These are phyloP conservation scores for Syngnathus rostellatus DNA, from an alignment of 2,797 vertebrate genomes.

Conservation along the genomic window DNA sequence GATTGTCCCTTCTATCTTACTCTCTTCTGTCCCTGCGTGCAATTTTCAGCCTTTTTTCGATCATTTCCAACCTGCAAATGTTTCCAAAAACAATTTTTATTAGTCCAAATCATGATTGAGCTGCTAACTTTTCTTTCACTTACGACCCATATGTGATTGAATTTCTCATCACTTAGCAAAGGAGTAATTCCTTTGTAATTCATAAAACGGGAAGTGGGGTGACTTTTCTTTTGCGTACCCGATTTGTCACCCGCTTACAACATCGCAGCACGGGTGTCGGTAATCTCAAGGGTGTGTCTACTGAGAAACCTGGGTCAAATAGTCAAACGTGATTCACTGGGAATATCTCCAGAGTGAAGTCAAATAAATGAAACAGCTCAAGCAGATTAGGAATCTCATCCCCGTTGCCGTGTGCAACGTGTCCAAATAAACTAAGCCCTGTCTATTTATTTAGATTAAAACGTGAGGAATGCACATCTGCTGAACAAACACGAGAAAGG, in stretches of 20 bases:
- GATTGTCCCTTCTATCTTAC: too few species aligned
- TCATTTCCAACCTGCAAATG: too few species aligned
- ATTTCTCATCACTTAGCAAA: background rate
- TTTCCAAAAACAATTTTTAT: too few species aligned
- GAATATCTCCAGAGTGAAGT: background rate
- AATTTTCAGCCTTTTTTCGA: too few species aligned
- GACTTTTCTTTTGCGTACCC: background rate
- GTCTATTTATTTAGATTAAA: constrained; percentile 6
- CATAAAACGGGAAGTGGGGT: background rate
- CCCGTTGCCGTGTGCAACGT: constrained; percentile 16
- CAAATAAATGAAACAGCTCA: background rate
- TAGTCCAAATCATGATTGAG: background rate
- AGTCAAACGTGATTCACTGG: background rate
- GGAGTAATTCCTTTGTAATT: background rate
- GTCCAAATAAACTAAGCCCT: constrained; percentile 17
- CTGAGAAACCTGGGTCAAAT: background rate
- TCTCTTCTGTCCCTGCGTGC: too few species aligned
- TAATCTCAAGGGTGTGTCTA: background rate
- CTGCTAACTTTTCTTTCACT: background rate
- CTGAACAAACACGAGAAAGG: background rate
- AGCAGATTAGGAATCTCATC: background rate
- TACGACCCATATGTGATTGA: background rate
- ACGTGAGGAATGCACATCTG: constrained; percentile 12
- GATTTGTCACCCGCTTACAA: background rate
- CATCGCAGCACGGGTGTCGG: background rate